These are phyloP conservation scores for Notospermus geniculatus DNA, from an alignment of 1,140 invertebrate species.

Conservation along the genomic window DNA sequence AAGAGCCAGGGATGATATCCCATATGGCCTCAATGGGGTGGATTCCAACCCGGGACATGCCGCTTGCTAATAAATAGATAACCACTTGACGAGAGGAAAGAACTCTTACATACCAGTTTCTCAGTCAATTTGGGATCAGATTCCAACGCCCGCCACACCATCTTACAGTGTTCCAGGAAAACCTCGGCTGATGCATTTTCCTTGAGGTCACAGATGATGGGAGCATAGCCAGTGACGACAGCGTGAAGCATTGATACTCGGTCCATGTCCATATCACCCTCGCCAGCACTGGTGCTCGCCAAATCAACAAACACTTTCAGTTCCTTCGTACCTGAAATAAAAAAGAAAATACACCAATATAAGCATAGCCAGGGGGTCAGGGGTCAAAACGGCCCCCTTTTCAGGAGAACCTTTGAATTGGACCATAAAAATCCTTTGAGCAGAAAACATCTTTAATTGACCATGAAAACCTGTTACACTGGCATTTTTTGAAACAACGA, in stretches of 20 bases:
- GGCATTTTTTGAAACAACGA: no score
- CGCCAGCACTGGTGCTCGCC: constrained; percentile 46
- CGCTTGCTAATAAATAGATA: no score
- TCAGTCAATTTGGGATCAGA: constrained; percentile 33
- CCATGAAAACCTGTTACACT: no score
- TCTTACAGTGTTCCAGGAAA: constrained; percentile 34
- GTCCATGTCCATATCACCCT: constrained; percentile 38
- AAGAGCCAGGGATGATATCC: no score
- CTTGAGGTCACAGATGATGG: constrained; percentile 44
- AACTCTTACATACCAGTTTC: constrained; percentile 33
- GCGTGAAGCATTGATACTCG: constrained; percentile 42
- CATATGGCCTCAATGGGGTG: no score
- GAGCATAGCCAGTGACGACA: constrained; percentile 44
- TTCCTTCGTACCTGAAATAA: constrained; percentile 31
- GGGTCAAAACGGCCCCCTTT: neutral
- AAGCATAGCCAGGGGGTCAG: neutral
- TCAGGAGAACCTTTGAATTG: neutral
- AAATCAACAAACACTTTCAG: constrained; percentile 51
- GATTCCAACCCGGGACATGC: no score
- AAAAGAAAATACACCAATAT: constrained; percentile 1
- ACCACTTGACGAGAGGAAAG: no score
- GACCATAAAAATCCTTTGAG: no score
- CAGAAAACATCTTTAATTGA: no score
- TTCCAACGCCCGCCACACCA: constrained; percentile 40
- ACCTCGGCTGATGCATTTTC: constrained; percentile 24